Percentiles rank a stretch among this genome's conserved stretches.
These are phyloP conservation scores for Acanthisitta chloris DNA, from an alignment of 2,113 vertebrate species.

Conservation along the genomic window DNA sequence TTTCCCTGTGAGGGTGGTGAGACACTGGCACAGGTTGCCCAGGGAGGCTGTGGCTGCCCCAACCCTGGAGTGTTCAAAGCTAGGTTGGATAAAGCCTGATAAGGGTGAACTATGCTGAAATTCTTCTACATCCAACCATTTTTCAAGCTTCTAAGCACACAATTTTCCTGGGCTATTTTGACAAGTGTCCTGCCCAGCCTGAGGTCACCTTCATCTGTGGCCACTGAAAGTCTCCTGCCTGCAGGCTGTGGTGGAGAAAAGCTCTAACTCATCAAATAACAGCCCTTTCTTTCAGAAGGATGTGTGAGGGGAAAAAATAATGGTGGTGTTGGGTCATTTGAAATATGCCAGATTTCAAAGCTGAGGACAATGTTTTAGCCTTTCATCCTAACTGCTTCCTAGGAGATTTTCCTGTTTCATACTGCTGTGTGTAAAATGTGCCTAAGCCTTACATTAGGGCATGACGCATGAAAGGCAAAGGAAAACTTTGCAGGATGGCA, in stretches of 20 bases:
- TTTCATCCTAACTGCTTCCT: not conserved
- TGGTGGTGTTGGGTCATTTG: not conserved
- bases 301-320: not conserved
- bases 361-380: not conserved
- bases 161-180: not conserved
- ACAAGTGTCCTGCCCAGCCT: not conserved
- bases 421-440: not conserved
- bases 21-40: too few species aligned
- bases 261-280: not conserved
- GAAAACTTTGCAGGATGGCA: not conserved
- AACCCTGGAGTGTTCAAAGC: too few species aligned
- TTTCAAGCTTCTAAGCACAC: not conserved
- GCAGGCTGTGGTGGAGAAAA: not conserved
- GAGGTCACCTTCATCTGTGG: not conserved
- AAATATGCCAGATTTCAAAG: not conserved
- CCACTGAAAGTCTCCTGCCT: not conserved
- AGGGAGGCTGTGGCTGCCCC: too few species aligned
- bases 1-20: too few species aligned
- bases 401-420: not conserved
- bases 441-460: not conserved
- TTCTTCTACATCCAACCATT: not conserved
- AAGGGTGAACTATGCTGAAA: not conserved
- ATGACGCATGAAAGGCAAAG: not conserved
- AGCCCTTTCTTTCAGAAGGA: not conserved
- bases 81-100: too few species aligned